Conservation (phyloP, 2,113 vertebrate genomes). For the Leiothrix lutea region DNA sequence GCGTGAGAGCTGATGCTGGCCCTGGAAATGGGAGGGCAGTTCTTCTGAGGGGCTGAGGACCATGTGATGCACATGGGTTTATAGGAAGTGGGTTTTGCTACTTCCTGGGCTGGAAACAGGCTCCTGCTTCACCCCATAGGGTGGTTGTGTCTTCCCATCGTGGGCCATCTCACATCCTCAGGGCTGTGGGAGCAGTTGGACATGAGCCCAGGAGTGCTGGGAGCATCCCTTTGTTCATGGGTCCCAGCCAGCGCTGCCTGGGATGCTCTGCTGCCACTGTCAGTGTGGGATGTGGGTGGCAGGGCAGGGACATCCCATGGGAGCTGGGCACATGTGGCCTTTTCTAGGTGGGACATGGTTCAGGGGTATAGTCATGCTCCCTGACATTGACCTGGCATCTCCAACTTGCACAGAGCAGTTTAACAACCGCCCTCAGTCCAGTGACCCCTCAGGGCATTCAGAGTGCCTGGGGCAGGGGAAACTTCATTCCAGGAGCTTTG, state of each 20-base stretch:
- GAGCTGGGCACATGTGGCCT: fast-evolving
- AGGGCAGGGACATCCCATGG: neutral
- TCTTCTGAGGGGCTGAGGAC: neutral
- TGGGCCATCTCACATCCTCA: neutral
- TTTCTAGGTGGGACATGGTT: neutral
- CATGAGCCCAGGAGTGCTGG: neutral
- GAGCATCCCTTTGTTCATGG: neutral
- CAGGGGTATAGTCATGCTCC: neutral
- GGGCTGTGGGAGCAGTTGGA: neutral
- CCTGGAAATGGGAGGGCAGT: neutral
- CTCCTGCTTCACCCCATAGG: neutral
- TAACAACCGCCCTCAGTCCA: too few relatives aligned
- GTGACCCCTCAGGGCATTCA: neutral
- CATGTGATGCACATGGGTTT: neutral
- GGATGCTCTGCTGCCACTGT: neutral
- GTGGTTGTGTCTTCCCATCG: fast-evolving
- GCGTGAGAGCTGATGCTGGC: neutral
- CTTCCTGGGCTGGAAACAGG: neutral
- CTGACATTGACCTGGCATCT: neutral
- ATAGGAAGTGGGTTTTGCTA: neutral
- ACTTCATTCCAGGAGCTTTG: neutral
- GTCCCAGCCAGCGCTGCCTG: fast-evolving
- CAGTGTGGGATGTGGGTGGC: neutral
- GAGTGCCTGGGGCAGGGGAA: too few relatives aligned
- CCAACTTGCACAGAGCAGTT: neutral